A percentile compares a stretch with the other conserved stretches of the same genome.
These are phyloP conservation scores for Trissoscelio sp. DNA, from an alignment of 2,888 invertebrate genomes.

Conservation along the genomic window DNA sequence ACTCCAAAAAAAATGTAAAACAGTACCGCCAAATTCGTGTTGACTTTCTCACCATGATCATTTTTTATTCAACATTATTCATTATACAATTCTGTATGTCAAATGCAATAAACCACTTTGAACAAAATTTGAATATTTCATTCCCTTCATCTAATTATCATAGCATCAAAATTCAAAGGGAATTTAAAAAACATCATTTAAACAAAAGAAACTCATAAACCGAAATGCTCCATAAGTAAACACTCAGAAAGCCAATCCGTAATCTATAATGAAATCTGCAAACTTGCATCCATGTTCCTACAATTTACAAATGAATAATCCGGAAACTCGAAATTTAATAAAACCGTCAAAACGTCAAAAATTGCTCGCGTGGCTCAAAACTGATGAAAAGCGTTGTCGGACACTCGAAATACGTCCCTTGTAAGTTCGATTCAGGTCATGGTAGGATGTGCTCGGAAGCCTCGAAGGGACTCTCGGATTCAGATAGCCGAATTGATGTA, in stretches of 20 bases:
- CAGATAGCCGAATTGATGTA: conserved; percentile 30
- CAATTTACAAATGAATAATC: background rate
- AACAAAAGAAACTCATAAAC: too few species aligned
- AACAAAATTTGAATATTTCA: too few species aligned
- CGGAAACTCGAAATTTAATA: background rate
- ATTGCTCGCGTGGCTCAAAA: background rate
- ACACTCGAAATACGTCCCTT: background rate
- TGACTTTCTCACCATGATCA: too few species aligned
- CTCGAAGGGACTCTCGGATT: conserved; percentile 20
- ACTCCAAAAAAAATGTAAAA: too few species aligned
- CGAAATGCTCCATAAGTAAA: too few species aligned
- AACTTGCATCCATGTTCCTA: background rate
- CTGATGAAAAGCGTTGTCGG: conserved; percentile 7
- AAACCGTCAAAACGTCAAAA: background rate
- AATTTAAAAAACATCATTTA: too few species aligned
- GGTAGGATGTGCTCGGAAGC: conserved; percentile 9
- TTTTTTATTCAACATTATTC: too few species aligned
- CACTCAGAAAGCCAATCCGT: background rate
- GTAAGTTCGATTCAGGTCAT: conserved; percentile 38
- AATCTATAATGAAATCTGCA: background rate
- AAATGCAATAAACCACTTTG: too few species aligned
- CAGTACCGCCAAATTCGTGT: too few species aligned
- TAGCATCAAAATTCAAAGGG: too few species aligned
- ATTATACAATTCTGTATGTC: too few species aligned
- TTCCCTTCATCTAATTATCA: too few species aligned